phyloP scores from a whole-genome alignment of 2,888 invertebrate genomes.

The Drosophila setosimentum region DNA sequence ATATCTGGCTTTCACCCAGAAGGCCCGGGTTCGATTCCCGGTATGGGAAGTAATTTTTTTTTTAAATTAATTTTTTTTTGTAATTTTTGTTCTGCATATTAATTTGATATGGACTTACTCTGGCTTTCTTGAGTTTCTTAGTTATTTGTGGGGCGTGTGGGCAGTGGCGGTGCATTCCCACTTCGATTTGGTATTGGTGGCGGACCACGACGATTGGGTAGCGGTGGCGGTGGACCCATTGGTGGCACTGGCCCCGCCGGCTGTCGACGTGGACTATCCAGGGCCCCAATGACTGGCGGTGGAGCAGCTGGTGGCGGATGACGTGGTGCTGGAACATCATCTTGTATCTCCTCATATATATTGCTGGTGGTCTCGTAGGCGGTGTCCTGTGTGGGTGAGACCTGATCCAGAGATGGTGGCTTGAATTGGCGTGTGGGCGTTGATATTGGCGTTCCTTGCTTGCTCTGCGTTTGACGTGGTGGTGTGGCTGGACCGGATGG shows the following conservation, averaged over 20 bases:
- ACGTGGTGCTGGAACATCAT: conserved; percentile 86
- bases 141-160: conserved; percentile 83
- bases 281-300: conserved; percentile 79
- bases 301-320: conserved; percentile 87
- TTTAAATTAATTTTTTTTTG: neutral
- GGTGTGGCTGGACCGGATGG: conserved; percentile 77
- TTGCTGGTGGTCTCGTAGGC: conserved; percentile 79
- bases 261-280: conserved; percentile 59
- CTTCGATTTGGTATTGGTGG: conserved; percentile 85
- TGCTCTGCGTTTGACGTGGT: conserved; percentile 79
- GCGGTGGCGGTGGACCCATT: conserved; percentile 87
- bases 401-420: conserved; percentile 70
- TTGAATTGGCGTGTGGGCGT: conserved; percentile 79
- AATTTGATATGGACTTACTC: conserved; percentile 41
- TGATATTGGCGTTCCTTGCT: conserved; percentile 76
- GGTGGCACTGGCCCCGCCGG: conserved; percentile 75
- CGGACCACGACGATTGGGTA: conserved; percentile 86
- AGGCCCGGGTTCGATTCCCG: conserved; percentile 95
- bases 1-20: conserved; percentile 86
- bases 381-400: conserved; percentile 44
- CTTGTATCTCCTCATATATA: conserved; percentile 87
- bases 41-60: conserved; percentile 89
- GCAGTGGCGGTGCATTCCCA: conserved; percentile 84
- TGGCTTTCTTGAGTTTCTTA: conserved; percentile 44
- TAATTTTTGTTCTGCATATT: neutral